Percentiles rank a stretch among this genome's conserved stretches.
phyloP scores from a whole-genome alignment of 2,888 invertebrate species.

The Cryptus viduatorius region DNA sequence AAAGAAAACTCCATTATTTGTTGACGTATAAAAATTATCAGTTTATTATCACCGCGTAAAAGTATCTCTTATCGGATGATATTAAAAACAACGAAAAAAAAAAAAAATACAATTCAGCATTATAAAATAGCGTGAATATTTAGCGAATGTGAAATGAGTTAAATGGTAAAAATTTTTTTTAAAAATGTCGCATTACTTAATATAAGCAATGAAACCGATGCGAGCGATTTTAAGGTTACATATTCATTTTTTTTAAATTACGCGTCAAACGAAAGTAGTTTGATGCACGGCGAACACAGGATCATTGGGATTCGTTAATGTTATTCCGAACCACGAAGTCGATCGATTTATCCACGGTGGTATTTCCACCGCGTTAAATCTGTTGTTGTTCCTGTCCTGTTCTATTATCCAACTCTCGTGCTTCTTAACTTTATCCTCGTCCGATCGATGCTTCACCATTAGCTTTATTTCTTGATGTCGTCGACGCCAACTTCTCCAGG shows the following conservation, averaged over 20 bases:
- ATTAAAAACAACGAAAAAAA: constrained; percentile 1
- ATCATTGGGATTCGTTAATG: constrained; percentile 63
- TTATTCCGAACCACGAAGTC: constrained; percentile 67
- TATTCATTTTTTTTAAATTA: background rate
- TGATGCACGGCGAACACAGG: constrained; percentile 71
- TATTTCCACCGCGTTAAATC: constrained; percentile 1
- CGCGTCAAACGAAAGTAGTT: constrained; percentile 70
- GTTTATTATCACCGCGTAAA: constrained; percentile 20
- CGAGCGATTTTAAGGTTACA: background rate
- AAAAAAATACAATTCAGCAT: background rate
- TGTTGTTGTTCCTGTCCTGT: constrained; percentile 60
- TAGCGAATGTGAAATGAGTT: background rate
- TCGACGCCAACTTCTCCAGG: constrained; percentile 79
- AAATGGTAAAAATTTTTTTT: background rate
- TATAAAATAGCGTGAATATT: background rate
- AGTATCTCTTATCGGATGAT: background rate
- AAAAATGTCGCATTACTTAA: constrained; percentile 49
- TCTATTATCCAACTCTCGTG: constrained; percentile 18
- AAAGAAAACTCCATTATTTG: background rate
- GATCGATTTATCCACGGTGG: constrained; percentile 54
- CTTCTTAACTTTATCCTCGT: constrained; percentile 41
- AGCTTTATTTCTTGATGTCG: constrained; percentile 79
- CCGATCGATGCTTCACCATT: constrained; percentile 72
- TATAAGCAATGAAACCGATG: constrained; percentile 41
- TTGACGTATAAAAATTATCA: constrained; percentile 22